A percentile compares a stretch with the other conserved stretches of the same genome.
phyloP scores from a whole-genome alignment of 2,888 invertebrate species.

The Cetonia aurata region DNA sequence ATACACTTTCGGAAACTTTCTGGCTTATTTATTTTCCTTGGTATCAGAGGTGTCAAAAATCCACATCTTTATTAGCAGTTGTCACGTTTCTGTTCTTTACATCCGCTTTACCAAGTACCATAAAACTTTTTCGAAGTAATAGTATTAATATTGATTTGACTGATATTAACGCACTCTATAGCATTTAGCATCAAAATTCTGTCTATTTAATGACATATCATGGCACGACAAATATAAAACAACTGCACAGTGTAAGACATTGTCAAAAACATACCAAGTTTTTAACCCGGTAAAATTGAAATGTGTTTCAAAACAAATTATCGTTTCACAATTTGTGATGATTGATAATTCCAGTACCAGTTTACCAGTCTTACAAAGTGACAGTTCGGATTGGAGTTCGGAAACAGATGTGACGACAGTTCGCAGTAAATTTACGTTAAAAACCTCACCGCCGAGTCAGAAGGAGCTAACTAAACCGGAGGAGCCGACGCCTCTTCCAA shows the following conservation, averaged over 20 bases:
- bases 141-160: no score
- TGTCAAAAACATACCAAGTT: slow-evolving; percentile 39
- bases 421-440: slow-evolving; percentile 52
- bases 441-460: slow-evolving; percentile 23
- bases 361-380: slow-evolving; percentile 50
- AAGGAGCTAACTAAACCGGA: slow-evolving; percentile 32
- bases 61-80: no score
- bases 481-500: slow-evolving; percentile 1
- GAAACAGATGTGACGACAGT: slow-evolving; percentile 46
- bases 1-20: no score
- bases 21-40: no score
- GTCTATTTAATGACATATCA: neutral
- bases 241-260: slow-evolving; percentile 29
- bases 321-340: slow-evolving; percentile 51
- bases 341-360: slow-evolving; percentile 55
- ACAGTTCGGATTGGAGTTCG: slow-evolving; percentile 45
- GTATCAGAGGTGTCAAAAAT: no score
- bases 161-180: no score
- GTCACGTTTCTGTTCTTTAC: no score
- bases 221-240: slow-evolving; percentile 24
- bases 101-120: no score
- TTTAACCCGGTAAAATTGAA: slow-evolving; percentile 46
- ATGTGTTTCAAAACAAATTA: slow-evolving; percentile 43
- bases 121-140: no score
- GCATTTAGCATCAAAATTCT: no score